Conservation (phyloP, 2,113 vertebrate species). For the Condylura cristata region DNA sequence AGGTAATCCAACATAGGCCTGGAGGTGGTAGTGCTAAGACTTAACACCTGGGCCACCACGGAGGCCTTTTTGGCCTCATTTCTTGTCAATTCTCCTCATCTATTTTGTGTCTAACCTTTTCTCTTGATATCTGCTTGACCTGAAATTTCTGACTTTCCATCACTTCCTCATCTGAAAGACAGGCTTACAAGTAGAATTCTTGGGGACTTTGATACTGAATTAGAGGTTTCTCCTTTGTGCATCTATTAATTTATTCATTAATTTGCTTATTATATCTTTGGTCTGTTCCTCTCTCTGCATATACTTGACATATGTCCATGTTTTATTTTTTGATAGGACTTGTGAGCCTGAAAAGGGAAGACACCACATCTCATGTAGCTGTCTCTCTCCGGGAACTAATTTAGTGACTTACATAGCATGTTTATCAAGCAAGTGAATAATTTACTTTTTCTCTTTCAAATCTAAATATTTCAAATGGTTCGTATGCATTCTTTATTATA, state of each 20-base stretch:
- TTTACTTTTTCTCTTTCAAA: neutral
- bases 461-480: neutral
- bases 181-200: neutral
- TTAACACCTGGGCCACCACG: no score
- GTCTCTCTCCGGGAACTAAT: neutral
- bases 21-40: no score
- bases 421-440: neutral
- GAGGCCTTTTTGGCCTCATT: neutral
- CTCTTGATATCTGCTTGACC: neutral
- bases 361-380: neutral
- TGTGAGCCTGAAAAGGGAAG: neutral
- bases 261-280: neutral
- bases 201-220: neutral
- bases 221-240: neutral
- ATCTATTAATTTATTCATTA: neutral
- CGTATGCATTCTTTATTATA: neutral
- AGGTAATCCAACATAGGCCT: no score
- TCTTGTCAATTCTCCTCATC: neutral
- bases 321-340: neutral
- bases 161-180: neutral
- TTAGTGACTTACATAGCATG: neutral
- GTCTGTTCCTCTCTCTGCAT: neutral
- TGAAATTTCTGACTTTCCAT: neutral
- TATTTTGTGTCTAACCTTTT: neutral
- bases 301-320: neutral